Evolutionary conservation across 2,888 invertebrate genomes (phyloP).

Genomic region (Cerastis leucographa): DNA sequence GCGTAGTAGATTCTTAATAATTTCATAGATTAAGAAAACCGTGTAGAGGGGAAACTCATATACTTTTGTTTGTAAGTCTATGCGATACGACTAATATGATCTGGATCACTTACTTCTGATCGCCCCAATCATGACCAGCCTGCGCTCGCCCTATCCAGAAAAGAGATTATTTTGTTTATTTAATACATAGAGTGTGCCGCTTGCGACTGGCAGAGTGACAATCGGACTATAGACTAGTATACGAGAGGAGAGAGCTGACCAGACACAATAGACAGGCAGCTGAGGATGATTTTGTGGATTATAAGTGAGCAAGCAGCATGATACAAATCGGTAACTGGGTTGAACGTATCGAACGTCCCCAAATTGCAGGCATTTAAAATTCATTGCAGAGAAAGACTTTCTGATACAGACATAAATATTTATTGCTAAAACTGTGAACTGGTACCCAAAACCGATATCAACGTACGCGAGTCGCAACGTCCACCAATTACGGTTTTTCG

Average conservation of each 20-base stretch:
- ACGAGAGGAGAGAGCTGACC: not conserved
- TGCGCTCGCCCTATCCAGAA: not conserved
- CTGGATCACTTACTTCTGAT: not conserved
- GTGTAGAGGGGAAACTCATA: not conserved
- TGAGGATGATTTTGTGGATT: not conserved
- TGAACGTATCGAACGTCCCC: not conserved
- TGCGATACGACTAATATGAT: not conserved
- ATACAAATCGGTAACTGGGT: not conserved
- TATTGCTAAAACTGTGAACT: not conserved
- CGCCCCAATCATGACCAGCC: not conserved
- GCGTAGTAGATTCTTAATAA: constrained; percentile 40
- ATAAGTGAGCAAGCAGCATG: too few species aligned
- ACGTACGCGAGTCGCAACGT: not conserved
- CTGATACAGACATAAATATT: not conserved
- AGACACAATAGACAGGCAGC: not conserved
- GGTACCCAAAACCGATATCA: not conserved
- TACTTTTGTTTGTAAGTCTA: not conserved
- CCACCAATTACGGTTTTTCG: not conserved
- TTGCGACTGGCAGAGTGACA: not conserved
- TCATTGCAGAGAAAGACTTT: not conserved
- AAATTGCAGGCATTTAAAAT: not conserved
- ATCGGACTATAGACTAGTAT: not conserved
- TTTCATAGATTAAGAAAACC: constrained; percentile 29
- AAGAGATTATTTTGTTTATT: not conserved
- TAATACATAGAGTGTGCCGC: not conserved